These are phyloP conservation scores for Urechis unicinctus DNA, from an alignment of 2,888 invertebrate species.

Conservation along the genomic window DNA sequence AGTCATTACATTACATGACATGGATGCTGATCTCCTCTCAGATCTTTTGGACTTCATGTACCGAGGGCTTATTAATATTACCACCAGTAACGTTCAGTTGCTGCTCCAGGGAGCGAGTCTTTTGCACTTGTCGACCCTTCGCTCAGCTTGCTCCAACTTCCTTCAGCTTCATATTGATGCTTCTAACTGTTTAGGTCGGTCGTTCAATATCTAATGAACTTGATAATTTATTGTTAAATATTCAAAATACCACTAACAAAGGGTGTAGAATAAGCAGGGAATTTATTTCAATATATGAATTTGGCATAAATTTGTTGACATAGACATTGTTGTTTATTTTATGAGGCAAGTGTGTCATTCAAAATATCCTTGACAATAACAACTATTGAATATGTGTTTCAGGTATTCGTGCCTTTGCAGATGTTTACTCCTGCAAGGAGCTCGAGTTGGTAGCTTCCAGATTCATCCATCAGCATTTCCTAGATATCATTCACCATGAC, in stretches of 20 bases:
- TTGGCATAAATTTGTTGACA: neutral
- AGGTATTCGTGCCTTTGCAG: constrained; percentile 46
- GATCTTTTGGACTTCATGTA: constrained; percentile 45
- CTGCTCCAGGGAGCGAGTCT: constrained; percentile 44
- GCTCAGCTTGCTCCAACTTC: constrained; percentile 40
- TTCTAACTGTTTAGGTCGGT: constrained; percentile 43
- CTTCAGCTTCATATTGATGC: constrained; percentile 41
- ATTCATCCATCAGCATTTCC: constrained; percentile 43
- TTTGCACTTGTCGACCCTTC: constrained; percentile 33
- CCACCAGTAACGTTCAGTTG: constrained; percentile 41
- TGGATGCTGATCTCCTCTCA: constrained; percentile 39
- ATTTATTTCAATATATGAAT: too few relatives aligned
- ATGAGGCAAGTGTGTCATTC: neutral
- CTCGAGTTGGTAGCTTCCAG: constrained; percentile 35
- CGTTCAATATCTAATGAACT: too few relatives aligned
- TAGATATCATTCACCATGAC: constrained; percentile 40
- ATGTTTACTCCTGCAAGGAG: constrained; percentile 44
- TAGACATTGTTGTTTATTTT: neutral
- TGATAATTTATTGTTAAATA: too few relatives aligned
- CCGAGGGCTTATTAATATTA: constrained; percentile 37
- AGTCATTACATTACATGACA: constrained; percentile 36
- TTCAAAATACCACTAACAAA: too few relatives aligned
- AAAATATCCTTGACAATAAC: neutral
- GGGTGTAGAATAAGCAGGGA: too few relatives aligned
- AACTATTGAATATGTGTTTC: constrained; percentile 8